Evolutionary conservation across 1,140 invertebrate species (phyloP).

Genomic region (Pachypeltis micranthus): DNA sequence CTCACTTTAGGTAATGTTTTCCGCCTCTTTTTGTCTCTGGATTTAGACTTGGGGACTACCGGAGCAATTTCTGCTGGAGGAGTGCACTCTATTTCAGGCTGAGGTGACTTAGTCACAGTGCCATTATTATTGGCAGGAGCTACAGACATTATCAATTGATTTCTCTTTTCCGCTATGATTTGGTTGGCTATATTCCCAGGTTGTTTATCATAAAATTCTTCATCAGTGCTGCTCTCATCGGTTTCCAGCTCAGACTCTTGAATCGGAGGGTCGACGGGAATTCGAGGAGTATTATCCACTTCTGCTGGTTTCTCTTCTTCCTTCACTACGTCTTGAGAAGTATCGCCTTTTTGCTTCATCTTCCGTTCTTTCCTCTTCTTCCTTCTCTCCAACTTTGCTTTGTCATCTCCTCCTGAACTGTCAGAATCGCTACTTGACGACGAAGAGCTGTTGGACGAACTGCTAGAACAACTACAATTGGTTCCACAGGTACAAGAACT

Average conservation of each 20-base stretch:
- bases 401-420: slow-evolving; percentile 43
- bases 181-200: slow-evolving; percentile 58
- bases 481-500: slow-evolving; percentile 63
- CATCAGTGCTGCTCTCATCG: slow-evolving; percentile 68
- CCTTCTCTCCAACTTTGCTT: slow-evolving; percentile 33
- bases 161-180: slow-evolving; percentile 53
- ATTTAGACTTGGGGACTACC: slow-evolving; percentile 2
- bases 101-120: slow-evolving; percentile 26
- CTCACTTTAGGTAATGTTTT: background rate
- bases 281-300: slow-evolving; percentile 12
- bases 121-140: slow-evolving; percentile 46
- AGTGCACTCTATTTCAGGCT: background rate
- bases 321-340: background rate
- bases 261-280: slow-evolving; percentile 40
- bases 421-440: slow-evolving; percentile 53
- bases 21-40: slow-evolving; percentile 14
- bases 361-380: slow-evolving; percentile 33
- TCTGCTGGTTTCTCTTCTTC: slow-evolving; percentile 15
- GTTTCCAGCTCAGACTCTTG: slow-evolving; percentile 71
- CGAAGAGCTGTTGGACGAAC: slow-evolving; percentile 47
- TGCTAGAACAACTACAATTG: slow-evolving; percentile 64
- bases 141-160: slow-evolving; percentile 46
- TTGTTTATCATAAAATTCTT: slow-evolving; percentile 73
- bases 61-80: background rate
- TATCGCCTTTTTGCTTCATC: slow-evolving; percentile 32